Evolutionary conservation across 2,113 vertebrate genomes (phyloP).

Genomic region (Paracanthobrama guichenoti): DNA sequence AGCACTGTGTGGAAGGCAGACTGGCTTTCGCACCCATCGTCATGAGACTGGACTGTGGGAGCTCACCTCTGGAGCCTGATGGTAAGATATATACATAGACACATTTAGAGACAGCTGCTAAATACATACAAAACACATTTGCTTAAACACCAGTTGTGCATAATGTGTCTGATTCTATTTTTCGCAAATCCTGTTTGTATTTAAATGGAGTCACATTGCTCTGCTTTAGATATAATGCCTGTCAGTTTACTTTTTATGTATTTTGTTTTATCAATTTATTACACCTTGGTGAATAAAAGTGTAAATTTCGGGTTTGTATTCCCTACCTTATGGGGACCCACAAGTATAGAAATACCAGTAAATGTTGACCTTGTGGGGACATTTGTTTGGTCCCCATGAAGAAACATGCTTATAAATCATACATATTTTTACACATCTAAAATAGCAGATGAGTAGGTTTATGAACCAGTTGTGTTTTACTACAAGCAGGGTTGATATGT

Average conservation of each 20-base stretch:
- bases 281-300: background rate
- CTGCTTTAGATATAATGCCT: background rate
- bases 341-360: too few relatives aligned
- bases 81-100: constrained; percentile 65
- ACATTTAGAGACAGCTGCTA: background rate
- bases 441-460: too few relatives aligned
- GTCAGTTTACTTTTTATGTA: background rate
- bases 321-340: too few relatives aligned
- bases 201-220: constrained; percentile 1
- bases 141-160: constrained; percentile 30
- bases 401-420: too few relatives aligned
- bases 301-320: background rate
- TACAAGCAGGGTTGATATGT: background rate
- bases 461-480: background rate
- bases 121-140: constrained; percentile 14
- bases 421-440: too few relatives aligned
- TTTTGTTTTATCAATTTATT: background rate
- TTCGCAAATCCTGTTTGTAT: constrained; percentile 23
- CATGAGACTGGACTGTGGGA: constrained; percentile 95
- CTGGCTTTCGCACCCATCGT: constrained; percentile 95
- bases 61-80: constrained; percentile 85
- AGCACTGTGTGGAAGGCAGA: constrained; percentile 95
- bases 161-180: constrained; percentile 6
- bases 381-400: too few relatives aligned
- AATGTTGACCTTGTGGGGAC: too few relatives aligned